These are phyloP conservation scores for Otolemur crassicaudatus DNA, from an alignment of 2,797 vertebrate genomes.

Conservation along the genomic window DNA sequence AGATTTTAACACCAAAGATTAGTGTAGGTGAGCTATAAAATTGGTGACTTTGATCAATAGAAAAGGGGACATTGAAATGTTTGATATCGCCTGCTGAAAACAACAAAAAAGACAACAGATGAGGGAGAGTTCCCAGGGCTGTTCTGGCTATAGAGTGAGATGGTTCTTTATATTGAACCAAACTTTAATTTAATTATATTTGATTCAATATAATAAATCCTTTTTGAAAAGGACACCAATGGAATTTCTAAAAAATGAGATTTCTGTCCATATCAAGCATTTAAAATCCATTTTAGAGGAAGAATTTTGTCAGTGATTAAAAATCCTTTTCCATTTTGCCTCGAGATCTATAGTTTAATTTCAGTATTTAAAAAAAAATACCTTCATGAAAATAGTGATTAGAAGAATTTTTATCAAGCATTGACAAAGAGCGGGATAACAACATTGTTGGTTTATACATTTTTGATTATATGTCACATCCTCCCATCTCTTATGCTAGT, in stretches of 20 bases:
- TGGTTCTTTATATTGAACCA: background rate
- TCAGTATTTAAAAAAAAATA: constrained; percentile 45
- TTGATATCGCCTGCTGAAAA: background rate
- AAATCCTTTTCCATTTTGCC: background rate
- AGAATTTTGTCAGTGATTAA: constrained; percentile 1
- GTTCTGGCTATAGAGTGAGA: background rate
- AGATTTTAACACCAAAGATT: constrained; percentile 32
- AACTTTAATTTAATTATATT: constrained; percentile 55
- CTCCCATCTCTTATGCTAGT: background rate
- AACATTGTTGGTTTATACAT: background rate
- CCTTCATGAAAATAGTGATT: background rate
- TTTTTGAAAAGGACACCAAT: background rate
- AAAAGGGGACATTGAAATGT: background rate
- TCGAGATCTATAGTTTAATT: background rate
- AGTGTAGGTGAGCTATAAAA: background rate
- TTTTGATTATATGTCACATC: background rate
- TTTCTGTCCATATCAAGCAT: constrained; percentile 22
- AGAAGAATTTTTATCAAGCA: background rate
- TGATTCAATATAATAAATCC: constrained; percentile 9
- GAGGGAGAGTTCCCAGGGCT: background rate
- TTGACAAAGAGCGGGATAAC: background rate
- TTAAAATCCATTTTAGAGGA: constrained; percentile 9
- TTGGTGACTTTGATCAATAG: background rate
- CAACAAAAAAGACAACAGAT: background rate
- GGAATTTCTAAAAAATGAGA: background rate